Percentiles rank a stretch among this genome's conserved stretches.
Conservation (phyloP, 1,140 invertebrate species). For the Tetramorium parvispinum region DNA sequence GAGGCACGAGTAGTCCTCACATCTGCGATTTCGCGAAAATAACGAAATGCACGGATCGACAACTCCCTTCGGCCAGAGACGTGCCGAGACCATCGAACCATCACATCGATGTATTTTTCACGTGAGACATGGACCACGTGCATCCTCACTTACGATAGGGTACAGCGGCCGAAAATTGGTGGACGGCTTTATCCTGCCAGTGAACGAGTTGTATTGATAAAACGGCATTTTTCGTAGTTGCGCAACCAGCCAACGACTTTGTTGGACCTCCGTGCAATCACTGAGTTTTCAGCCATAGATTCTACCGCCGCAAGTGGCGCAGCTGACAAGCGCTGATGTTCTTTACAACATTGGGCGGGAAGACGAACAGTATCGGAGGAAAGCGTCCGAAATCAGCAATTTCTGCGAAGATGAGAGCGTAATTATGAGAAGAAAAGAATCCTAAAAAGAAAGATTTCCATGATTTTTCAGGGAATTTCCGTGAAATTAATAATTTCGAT, state of each 20-base stretch:
- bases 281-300: neutral
- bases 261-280: neutral
- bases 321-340: neutral
- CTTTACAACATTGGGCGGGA: neutral
- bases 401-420: neutral
- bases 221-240: conserved; percentile 65
- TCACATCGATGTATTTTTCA: neutral
- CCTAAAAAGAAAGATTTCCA: neutral
- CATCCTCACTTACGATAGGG: conserved; percentile 71
- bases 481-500: neutral
- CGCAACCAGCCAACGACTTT: conserved; percentile 14
- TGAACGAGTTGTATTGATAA: conserved; percentile 66
- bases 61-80: neutral
- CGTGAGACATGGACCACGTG: neutral
- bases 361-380: neutral
- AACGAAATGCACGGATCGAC: neutral
- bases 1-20: neutral
- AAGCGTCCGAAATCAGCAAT: neutral
- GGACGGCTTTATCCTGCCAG: conserved; percentile 65
- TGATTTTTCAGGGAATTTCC: neutral
- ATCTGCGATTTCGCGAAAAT: neutral
- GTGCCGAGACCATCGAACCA: neutral
- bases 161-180: conserved; percentile 60
- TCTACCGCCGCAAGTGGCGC: neutral
- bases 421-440: neutral